Evolutionary conservation across 2,113 vertebrate species (phyloP), one percentile per base, ranked within the genome.

Genomic region (Corvus moneduloides): DNA sequence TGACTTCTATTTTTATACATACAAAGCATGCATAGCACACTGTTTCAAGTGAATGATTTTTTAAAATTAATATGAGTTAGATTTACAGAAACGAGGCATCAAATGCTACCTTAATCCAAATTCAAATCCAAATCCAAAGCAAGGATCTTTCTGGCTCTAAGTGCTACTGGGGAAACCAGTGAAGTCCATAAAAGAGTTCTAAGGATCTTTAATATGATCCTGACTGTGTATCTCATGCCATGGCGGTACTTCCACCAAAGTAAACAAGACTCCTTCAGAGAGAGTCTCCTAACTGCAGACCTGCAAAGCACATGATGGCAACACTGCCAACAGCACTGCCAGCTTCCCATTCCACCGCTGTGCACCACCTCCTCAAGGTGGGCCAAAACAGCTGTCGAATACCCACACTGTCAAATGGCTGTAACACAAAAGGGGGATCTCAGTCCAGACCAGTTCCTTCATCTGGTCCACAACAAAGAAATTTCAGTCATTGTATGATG

Each of bases 241-340:
- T 0, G 0, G n/a, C 3, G 1, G 5, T 23, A 63, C 64, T 68
- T 84, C 3, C 75, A 41, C 27, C 20, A 6, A 78, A 3, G 10
- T 19, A 37, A 81, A 61, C 13, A 44, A 81, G 81, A 64, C 7
- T 85, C 35, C 21, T 44, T 43, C 3, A 8, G 15, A 71, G 15
- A 71, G 28, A 80, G 10, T 23, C 55, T 41, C 18, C 20, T 30
- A 67, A 55, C 0, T 41, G 24, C 13, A 82, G 33, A 62, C 22
- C 68, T 63, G 35, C 7, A 51, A 81, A 72, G 32, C 6, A 1
- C 1, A 2, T 7, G 48, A 59, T 8, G 9, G 69, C 16, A 89
- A 11, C 0, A 0, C 32, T 74, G 46, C 41, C 32, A 72, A 84
- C 48, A 69, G 78, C 32, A 11, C 7, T 74, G 18, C 7, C 69